Evolutionary conservation across 2,113 vertebrate genomes (phyloP).

Genomic region (Python bivittatus): DNA sequence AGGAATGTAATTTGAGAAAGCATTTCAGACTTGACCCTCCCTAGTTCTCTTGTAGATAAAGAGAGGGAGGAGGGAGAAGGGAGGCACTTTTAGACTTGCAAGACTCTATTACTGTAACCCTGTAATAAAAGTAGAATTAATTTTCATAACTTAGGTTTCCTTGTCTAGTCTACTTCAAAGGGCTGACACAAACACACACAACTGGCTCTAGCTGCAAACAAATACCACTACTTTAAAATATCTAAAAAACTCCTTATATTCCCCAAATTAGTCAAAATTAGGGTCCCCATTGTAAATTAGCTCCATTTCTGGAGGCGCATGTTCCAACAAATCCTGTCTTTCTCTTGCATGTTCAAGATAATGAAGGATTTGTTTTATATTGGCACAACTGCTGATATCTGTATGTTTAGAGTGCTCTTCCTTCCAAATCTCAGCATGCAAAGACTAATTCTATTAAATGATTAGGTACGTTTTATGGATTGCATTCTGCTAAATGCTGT

Average conservation of each 20-base stretch:
- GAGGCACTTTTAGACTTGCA: not conserved
- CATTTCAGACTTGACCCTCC: not conserved
- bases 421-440: constrained; percentile 36
- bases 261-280: no score
- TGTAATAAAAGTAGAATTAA: not conserved
- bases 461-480: constrained; percentile 38
- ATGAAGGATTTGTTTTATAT: constrained; percentile 62
- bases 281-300: constrained; percentile 48
- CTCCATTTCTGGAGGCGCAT: constrained; percentile 48
- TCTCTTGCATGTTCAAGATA: constrained; percentile 43
- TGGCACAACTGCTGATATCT: constrained; percentile 67
- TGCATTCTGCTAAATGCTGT: constrained; percentile 13
- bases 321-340: constrained; percentile 56
- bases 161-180: not conserved
- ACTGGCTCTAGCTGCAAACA: constrained; percentile 60
- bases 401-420: constrained; percentile 41
- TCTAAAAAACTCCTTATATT: constrained; percentile 55
- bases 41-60: not conserved
- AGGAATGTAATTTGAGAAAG: not conserved
- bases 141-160: not conserved
- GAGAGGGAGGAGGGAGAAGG: accelerated
- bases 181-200: constrained; percentile 18
- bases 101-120: not conserved
- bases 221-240: constrained; percentile 65
- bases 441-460: constrained; percentile 40